phyloP scores from a whole-genome alignment of 2,113 vertebrate genomes.

The Hippocampus guttulatus region DNA sequence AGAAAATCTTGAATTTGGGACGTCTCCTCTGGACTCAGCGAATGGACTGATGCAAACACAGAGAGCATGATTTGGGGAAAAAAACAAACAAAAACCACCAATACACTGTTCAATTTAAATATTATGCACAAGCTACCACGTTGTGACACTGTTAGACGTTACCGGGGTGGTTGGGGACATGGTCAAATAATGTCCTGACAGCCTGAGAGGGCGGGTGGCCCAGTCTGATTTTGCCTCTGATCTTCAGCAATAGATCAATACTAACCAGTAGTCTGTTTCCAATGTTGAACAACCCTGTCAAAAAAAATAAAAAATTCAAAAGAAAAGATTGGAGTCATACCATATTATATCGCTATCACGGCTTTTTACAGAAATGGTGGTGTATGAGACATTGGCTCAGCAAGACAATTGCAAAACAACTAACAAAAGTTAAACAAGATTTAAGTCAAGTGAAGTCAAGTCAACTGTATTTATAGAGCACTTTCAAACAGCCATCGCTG shows the following conservation, averaged over 20 bases:
- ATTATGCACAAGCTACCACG: neutral
- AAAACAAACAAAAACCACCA: neutral
- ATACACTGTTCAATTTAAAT: neutral
- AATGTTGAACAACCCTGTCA: slow-evolving; percentile 91
- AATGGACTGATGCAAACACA: slow-evolving; percentile 71
- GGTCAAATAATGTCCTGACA: slow-evolving; percentile 72
- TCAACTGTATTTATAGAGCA: too few relatives aligned
- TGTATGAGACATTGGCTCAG: neutral
- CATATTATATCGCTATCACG: neutral
- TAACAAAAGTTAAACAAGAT: too few relatives aligned
- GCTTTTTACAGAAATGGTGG: neutral
- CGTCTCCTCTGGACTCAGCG: slow-evolving; percentile 72
- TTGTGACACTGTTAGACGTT: slow-evolving; percentile 20
- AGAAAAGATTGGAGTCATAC: neutral
- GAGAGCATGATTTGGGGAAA: neutral
- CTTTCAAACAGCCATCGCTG: too few relatives aligned
- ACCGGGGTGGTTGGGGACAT: slow-evolving; percentile 84
- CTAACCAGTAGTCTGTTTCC: slow-evolving; percentile 91
- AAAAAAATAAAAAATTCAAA: neutral
- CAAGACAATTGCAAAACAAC: too few relatives aligned
- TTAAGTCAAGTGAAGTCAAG: too few relatives aligned
- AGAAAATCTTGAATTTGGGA: slow-evolving; percentile 84
- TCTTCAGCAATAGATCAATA: slow-evolving; percentile 88
- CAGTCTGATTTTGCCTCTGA: slow-evolving; percentile 83
- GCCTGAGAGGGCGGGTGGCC: slow-evolving; percentile 82